phyloP scores from a whole-genome alignment of 2,888 invertebrate species.

The Heliconius hortense region DNA sequence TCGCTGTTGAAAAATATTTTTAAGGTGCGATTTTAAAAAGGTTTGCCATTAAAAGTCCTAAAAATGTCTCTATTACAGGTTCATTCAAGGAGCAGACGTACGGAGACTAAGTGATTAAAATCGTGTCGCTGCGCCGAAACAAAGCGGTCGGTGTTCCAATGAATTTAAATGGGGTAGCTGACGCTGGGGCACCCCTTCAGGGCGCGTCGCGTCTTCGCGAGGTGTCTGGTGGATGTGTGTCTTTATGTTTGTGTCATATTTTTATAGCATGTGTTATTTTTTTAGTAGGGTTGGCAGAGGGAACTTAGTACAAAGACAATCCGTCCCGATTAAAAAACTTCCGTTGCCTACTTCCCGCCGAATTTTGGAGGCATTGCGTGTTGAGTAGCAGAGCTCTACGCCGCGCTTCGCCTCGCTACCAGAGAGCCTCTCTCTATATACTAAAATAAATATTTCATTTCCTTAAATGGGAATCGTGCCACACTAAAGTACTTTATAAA shows the following conservation, averaged over 20 bases:
- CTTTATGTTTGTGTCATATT: neutral
- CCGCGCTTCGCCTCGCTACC: no score
- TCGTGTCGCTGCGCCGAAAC: slow-evolving; percentile 64
- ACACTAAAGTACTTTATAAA: no score
- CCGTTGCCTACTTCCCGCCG: no score
- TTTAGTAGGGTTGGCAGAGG: neutral
- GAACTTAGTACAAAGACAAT: no score
- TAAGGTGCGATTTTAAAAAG: slow-evolving; percentile 51
- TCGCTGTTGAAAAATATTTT: slow-evolving; percentile 43
- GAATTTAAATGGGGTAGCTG: slow-evolving; percentile 67
- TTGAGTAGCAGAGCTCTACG: no score
- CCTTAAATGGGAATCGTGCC: no score
- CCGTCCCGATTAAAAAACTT: no score
- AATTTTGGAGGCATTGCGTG: no score
- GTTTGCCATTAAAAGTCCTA: slow-evolving; percentile 36
- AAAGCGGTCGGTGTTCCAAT: slow-evolving; percentile 68
- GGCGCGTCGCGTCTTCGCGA: slow-evolving; percentile 44
- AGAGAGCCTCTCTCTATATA: no score
- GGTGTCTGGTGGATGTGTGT: slow-evolving; percentile 14
- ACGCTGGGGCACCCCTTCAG: slow-evolving; percentile 41
- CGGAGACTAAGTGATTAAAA: slow-evolving; percentile 77
- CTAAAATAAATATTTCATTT: no score
- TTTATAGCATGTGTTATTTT: neutral
- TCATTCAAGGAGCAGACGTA: slow-evolving; percentile 47
- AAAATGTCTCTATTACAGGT: slow-evolving; percentile 42